Evolutionary conservation across 2,888 invertebrate genomes (phyloP), one percentile per base, ranked within the genome.

Genomic region (Meloe dianella): DNA sequence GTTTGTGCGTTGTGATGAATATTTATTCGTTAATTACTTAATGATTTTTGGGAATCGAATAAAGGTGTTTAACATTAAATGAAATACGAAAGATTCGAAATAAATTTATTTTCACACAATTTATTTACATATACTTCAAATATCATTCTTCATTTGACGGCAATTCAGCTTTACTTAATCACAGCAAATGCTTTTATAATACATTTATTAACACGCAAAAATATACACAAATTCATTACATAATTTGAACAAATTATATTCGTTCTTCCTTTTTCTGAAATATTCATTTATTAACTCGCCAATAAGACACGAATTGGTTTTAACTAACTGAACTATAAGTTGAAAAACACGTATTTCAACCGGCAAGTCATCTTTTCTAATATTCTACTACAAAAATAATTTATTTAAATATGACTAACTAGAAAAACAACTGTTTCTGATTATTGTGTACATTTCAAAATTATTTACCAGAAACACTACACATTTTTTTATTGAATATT

Each of bases 111-210:
- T 24, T 24, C 54, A 54, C 54, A 54, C 54, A 24, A 54, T 14
- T 54, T n/a, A 54, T 54, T 54, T 54, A 54, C 54, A 54, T 54
- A 24, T 10, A 54, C n/a, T 54, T 24, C 24, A 24, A 24, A 24
- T 54, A 24, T 54, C 54, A 54, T 61, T 57, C 57, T 22, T 64
- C 56, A 59, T 63, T 60, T 68, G 61, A 68, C 63, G 54, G 65
- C 65, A 59, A 41, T 65, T 30, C 60, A 60, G 63, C 51, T 67
- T 38, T 61, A 63, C 61, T 60, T 60, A 63, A 68, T 68, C 68
- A 68, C 65, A 68, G 68, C 60, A 65, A 65, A 68, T 68, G 65
- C 68, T 65, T 51, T 51, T 65, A 60, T 64, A 64, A 64, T 64
- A 64, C 65, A 68, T 61, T 64, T 56, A 64, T 60, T 58, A 35